Base-by-base conservation (phyloP, 2,888 invertebrate species). In the Diarsia dahlii region DNA sequence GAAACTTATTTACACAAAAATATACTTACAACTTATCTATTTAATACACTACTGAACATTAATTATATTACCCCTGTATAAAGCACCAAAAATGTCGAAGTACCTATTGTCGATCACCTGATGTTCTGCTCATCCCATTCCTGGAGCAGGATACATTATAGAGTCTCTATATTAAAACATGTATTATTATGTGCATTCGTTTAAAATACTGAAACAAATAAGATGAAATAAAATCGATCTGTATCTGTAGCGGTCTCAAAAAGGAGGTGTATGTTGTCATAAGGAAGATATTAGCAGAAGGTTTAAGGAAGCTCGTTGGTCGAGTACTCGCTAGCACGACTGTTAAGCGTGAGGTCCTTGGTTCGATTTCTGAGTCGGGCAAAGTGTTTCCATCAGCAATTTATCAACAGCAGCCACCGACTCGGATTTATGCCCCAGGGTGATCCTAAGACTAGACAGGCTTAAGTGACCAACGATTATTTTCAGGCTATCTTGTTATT, bases 161-260 rank as follows among this genome's bases (percentile, higher is more conserved):
- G 28, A 84, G 20, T 75, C 70, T 12, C 50, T 69, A 73, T 71
- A 77, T 79, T 75, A 83, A 74, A 70, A 9, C 52, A 54, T 34
- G 54, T 50, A 71, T 81, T 84, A 87, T 76, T 85, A 87, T 88
- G 88, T 75, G 84, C 87, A 88, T 88, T 80, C 28, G 64, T 67
- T 78, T 81, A 65, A 78, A 78, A 82, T 74, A 60, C 56, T 84
- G 54, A 69, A 78, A 80, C 58, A 67, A 74, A 83, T 78, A 45
- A 64, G 72, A 78, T 78, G 54, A 77, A 74, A 82, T 75, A 68
- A 75, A 75, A 82, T 63, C 64, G 78, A 87, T 82, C 75, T 64
- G 39, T 80, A 80, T 85, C 76, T 65, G 52, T 80, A 77, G 82
- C 76, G 28, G 0, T 48, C 20, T 54, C 54, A 58, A 83, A 81